Percentiles rank a stretch among this genome's conserved stretches.
phyloP scores from a whole-genome alignment of 2,113 vertebrate species.

The Barbus barbus region DNA sequence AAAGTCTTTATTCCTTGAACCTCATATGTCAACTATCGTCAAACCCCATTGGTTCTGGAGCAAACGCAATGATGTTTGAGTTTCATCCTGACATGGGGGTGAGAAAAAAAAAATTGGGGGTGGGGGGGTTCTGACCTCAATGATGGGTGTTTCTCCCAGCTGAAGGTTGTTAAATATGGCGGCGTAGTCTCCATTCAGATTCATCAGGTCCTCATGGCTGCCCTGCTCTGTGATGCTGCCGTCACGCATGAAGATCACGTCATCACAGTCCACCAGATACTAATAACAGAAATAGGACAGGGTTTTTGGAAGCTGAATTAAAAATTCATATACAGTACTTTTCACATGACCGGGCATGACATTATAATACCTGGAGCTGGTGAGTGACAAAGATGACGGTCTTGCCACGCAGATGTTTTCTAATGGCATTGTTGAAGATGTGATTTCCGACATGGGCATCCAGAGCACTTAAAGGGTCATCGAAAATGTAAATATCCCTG shows the following conservation, averaged over 20 bases:
- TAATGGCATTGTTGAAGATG: slow-evolving; percentile 91
- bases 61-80: background rate
- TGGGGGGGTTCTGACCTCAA: slow-evolving; percentile 75
- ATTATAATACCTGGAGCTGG: slow-evolving; percentile 84
- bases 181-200: slow-evolving; percentile 87
- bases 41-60: background rate
- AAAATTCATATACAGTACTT: background rate
- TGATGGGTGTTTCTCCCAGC: slow-evolving; percentile 85
- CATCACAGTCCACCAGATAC: slow-evolving; percentile 92
- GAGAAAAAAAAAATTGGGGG: no score
- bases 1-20: background rate
- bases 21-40: background rate
- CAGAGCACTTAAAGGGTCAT: slow-evolving; percentile 92
- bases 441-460: slow-evolving; percentile 92
- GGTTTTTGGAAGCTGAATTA: background rate
- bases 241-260: slow-evolving; percentile 92
- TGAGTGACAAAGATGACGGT: slow-evolving; percentile 91
- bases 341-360: background rate
- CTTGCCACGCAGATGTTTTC: slow-evolving; percentile 85
- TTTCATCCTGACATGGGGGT: background rate
- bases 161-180: slow-evolving; percentile 90
- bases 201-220: slow-evolving; percentile 88
- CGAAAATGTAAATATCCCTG: slow-evolving; percentile 85
- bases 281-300: slow-evolving; percentile 58
- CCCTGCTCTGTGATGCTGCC: slow-evolving; percentile 88